Evolutionary conservation across 2,113 vertebrate genomes (phyloP).

Genomic region (Esox niger): DNA sequence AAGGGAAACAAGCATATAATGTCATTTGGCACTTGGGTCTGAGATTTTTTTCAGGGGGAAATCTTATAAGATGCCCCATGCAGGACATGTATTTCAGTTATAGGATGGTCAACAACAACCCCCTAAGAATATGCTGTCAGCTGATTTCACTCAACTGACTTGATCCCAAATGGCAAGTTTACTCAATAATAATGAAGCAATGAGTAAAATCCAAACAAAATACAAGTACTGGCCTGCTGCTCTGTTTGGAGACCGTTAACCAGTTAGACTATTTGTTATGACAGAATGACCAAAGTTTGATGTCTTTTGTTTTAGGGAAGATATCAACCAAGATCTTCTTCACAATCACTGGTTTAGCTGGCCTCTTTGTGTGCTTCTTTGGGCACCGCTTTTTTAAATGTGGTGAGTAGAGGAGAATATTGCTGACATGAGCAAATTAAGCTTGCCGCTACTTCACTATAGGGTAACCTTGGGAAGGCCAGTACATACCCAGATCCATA

Average conservation of each 20-base stretch:
- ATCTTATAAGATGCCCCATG: too few relatives aligned
- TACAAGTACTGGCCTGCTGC: not conserved
- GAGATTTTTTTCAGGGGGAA: too few relatives aligned
- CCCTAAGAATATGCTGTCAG: not conserved
- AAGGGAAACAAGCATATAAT: too few relatives aligned
- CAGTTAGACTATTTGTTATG: not conserved
- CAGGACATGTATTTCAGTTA: not conserved
- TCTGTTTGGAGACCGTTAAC: not conserved
- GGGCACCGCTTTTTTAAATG: conserved; percentile 95
- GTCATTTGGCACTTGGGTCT: too few relatives aligned
- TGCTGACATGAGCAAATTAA: not conserved
- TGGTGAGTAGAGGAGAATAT: conserved; percentile 70
- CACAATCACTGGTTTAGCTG: conserved; percentile 79
- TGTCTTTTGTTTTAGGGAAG: conserved; percentile 68
- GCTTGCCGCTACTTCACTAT: not conserved
- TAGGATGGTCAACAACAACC: not conserved
- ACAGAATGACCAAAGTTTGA: not conserved
- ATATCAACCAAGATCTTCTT: conserved; percentile 88
- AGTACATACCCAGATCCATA: not conserved
- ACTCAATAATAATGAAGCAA: not conserved
- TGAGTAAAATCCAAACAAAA: too few relatives aligned
- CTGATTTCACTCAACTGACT: not conserved
- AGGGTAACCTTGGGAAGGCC: not conserved
- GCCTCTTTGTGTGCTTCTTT: conserved; percentile 88
- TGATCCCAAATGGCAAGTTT: not conserved